Percentiles rank a stretch among this genome's conserved stretches.
These are phyloP conservation scores for Mythimna pallens DNA, from an alignment of 2,888 invertebrate genomes.

Conservation along the genomic window DNA sequence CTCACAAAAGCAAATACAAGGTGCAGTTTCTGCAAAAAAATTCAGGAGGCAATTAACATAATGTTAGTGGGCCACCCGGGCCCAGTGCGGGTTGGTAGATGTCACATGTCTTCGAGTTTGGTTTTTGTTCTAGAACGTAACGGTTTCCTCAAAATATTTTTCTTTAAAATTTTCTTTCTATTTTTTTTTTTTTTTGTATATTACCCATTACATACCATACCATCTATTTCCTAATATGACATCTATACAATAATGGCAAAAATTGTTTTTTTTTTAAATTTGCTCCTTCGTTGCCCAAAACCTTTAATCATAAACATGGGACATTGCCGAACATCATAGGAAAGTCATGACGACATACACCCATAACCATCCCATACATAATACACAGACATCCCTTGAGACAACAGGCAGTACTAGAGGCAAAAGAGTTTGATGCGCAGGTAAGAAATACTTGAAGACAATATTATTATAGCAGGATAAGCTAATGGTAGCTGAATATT, in stretches of 20 bases:
- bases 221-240: not conserved
- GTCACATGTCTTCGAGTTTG: too few relatives aligned
- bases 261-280: too few relatives aligned
- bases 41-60: too few relatives aligned
- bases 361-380: slow-evolving; percentile 25
- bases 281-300: slow-evolving; percentile 1
- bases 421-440: slow-evolving; percentile 6
- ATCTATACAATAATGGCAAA: not conserved
- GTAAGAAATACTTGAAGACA: not conserved
- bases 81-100: too few relatives aligned
- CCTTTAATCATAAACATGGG: slow-evolving; percentile 8
- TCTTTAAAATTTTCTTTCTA: too few relatives aligned
- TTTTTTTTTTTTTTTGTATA: too few relatives aligned
- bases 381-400: slow-evolving; percentile 29
- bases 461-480: not conserved
- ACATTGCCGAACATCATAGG: not conserved
- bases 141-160: too few relatives aligned
- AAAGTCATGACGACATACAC: slow-evolving; percentile 1
- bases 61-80: too few relatives aligned
- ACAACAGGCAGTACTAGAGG: slow-evolving; percentile 2
- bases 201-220: not conserved
- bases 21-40: too few relatives aligned
- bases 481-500: too few relatives aligned
- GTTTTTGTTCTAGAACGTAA: too few relatives aligned
- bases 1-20: too few relatives aligned